These are phyloP conservation scores for Epirrhoe tristata DNA, from an alignment of 2,888 invertebrate species.

Conservation along the genomic window DNA sequence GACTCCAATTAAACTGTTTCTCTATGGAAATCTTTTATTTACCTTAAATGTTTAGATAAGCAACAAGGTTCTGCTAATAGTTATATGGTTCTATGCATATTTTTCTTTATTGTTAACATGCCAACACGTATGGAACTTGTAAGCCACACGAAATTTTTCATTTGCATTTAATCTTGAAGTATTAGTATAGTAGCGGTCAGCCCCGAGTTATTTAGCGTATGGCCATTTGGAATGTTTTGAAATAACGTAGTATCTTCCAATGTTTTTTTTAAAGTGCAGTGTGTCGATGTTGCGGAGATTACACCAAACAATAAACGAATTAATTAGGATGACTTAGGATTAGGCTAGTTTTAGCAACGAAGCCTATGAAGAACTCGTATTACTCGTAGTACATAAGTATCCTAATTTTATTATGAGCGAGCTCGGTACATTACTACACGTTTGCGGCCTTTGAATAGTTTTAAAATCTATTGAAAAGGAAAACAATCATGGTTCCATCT, in stretches of 20 bases:
- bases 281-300: too few relatives aligned
- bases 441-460: background rate
- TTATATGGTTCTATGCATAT: background rate
- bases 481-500: background rate
- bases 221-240: too few relatives aligned
- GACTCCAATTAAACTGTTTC: slow-evolving; percentile 14
- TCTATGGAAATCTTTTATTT: background rate
- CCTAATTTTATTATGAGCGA: background rate
- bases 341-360: background rate
- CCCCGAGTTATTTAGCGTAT: too few relatives aligned
- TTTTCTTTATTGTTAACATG: background rate
- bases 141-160: background rate
- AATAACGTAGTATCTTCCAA: too few relatives aligned
- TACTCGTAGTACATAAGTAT: background rate
- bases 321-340: background rate
- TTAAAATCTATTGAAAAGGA: background rate
- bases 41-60: background rate
- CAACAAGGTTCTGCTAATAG: background rate
- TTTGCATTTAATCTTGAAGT: too few relatives aligned
- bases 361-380: background rate
- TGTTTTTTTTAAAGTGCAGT: too few relatives aligned
- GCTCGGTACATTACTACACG: background rate
- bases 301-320: background rate
- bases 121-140: background rate
- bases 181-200: too few relatives aligned